A percentile compares a stretch with the other conserved stretches of the same genome.
These are phyloP conservation scores for Prenolepis imparis DNA, from an alignment of 2,888 invertebrate species.

Conservation along the genomic window DNA sequence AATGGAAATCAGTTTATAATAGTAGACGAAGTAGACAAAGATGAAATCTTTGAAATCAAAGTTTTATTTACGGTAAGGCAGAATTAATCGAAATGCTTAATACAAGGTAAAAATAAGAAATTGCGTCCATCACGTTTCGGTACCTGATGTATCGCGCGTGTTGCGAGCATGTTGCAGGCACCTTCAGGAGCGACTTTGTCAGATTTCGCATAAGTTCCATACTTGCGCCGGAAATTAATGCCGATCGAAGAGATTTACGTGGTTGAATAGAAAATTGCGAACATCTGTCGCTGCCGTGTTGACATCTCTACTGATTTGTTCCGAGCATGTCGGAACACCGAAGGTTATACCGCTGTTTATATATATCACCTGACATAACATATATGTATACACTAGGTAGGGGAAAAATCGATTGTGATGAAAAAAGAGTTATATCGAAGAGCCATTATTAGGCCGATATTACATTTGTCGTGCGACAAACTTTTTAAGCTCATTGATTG, in stretches of 20 bases:
- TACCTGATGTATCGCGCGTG: constrained; percentile 83
- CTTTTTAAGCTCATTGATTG: too few relatives aligned
- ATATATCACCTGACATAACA: constrained; percentile 38
- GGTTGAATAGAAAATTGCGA: constrained; percentile 33
- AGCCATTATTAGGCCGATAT: too few relatives aligned
- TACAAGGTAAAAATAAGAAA: not conserved
- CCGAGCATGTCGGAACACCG: constrained; percentile 44
- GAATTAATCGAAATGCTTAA: not conserved
- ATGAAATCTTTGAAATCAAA: not conserved
- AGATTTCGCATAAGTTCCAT: constrained; percentile 79
- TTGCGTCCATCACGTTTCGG: constrained; percentile 18
- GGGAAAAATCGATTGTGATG: not conserved
- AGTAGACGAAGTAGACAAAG: not conserved
- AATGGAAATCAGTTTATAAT: not conserved
- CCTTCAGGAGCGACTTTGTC: constrained; percentile 77
- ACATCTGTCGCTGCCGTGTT: constrained; percentile 51
- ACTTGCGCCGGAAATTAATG: constrained; percentile 41
- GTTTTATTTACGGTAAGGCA: not conserved
- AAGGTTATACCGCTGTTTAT: constrained; percentile 63
- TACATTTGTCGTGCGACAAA: too few relatives aligned
- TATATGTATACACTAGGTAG: too few relatives aligned
- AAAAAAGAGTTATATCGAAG: not conserved
- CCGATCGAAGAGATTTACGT: constrained; percentile 52
- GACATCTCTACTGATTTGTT: constrained; percentile 65
- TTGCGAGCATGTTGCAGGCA: constrained; percentile 78